These are phyloP conservation scores for Chalcosyrphus nemorum DNA, from an alignment of 2,888 invertebrate species.

Conservation along the genomic window DNA sequence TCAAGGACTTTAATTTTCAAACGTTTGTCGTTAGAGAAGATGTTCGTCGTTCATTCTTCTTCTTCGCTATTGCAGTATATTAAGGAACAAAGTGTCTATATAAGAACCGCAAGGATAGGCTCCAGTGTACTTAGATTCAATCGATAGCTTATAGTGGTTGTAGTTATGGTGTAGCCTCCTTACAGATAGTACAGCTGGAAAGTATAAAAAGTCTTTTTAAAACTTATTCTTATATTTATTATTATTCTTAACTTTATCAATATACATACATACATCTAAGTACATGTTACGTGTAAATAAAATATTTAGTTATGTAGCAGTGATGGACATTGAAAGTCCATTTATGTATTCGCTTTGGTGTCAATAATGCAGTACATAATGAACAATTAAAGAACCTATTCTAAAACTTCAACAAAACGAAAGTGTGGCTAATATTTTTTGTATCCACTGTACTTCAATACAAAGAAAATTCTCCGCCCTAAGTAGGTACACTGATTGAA, in stretches of 20 bases:
- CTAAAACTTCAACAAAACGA: not conserved
- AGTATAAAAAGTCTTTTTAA: no score
- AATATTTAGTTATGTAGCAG: no score
- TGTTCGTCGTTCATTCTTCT: slow-evolving; percentile 50
- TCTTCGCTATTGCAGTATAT: slow-evolving; percentile 10
- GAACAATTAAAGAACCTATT: no score
- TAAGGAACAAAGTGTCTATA: slow-evolving; percentile 52
- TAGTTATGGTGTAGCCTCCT: not conserved
- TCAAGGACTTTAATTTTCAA: slow-evolving; percentile 75
- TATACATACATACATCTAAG: no score
- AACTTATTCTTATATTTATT: no score
- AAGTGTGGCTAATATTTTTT: not conserved
- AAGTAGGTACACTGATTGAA: slow-evolving; percentile 19
- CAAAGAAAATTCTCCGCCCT: not conserved
- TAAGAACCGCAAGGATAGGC: slow-evolving; percentile 27
- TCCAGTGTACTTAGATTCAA: slow-evolving; percentile 26
- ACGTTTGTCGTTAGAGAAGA: slow-evolving; percentile 72
- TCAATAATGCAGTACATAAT: no score
- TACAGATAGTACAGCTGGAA: slow-evolving; percentile 8
- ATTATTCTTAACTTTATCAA: no score
- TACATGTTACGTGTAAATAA: no score
- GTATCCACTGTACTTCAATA: not conserved
- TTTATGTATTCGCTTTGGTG: no score
- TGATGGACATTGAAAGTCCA: no score
- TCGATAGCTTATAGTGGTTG: not conserved